A percentile compares a stretch with the other conserved stretches of the same genome.
These are phyloP conservation scores for Actinostola sp. DNA, from an alignment of 92 coral and sea anemone genomes.

Conservation along the genomic window DNA sequence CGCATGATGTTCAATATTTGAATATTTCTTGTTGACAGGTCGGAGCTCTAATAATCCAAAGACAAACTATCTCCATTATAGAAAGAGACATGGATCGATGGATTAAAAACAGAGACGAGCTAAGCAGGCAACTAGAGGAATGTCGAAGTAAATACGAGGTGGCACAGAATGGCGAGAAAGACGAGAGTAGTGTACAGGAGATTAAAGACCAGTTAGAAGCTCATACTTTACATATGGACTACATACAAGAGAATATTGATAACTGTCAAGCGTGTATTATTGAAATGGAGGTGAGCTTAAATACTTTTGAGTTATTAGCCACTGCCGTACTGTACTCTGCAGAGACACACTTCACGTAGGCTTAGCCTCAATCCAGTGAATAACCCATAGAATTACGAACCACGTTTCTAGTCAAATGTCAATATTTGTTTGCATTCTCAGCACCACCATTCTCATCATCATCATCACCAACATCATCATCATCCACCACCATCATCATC, in stretches of 20 bases:
- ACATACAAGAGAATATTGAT: slow-evolving; percentile 92
- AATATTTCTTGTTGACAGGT: slow-evolving; percentile 42
- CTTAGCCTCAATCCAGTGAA: too few species aligned
- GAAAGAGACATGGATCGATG: slow-evolving; percentile 97
- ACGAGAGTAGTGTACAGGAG: slow-evolving; percentile 71
- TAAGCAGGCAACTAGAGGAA: slow-evolving; percentile 82
- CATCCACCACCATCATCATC: too few species aligned
- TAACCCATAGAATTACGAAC: too few species aligned
- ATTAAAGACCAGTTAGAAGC: slow-evolving; percentile 93
- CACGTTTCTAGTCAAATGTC: too few species aligned
- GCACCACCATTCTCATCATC: too few species aligned
- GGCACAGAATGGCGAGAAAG: slow-evolving; percentile 57
- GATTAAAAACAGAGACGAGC: slow-evolving; percentile 88
- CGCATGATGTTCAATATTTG: background rate
- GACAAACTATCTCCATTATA: slow-evolving; percentile 85
- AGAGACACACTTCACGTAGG: too few species aligned
- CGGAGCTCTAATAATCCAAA: slow-evolving; percentile 77
- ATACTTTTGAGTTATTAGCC: too few species aligned
- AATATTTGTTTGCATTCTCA: too few species aligned
- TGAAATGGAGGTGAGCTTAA: slow-evolving; percentile 94
- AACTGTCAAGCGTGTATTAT: slow-evolving; percentile 92
- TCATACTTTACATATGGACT: slow-evolving; percentile 91
- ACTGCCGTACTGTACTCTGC: too few species aligned
- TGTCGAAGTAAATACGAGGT: slow-evolving; percentile 68
- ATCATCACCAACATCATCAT: too few species aligned